Evolutionary conservation across 1,140 invertebrate species (phyloP).

Genomic region (Pygmarrhopalites habei): DNA sequence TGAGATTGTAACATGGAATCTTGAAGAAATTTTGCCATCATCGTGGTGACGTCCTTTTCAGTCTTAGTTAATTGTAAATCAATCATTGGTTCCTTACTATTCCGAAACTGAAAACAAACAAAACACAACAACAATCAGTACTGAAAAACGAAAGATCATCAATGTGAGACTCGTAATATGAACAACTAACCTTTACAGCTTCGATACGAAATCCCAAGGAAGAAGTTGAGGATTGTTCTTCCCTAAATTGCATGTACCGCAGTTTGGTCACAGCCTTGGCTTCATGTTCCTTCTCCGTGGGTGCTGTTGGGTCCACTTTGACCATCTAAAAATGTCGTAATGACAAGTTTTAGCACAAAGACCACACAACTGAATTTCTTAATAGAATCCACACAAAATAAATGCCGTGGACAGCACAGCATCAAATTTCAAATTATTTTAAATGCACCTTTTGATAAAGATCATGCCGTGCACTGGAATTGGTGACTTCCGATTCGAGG

Average conservation of each 20-base stretch:
- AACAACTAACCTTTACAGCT: slow-evolving; percentile 67
- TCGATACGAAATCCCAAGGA: slow-evolving; percentile 92
- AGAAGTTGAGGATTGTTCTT: slow-evolving; percentile 84
- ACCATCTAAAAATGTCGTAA: slow-evolving; percentile 76
- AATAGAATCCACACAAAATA: too few species aligned
- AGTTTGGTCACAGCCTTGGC: slow-evolving; percentile 79
- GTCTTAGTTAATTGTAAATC: slow-evolving; percentile 62
- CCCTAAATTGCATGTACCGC: slow-evolving; percentile 91
- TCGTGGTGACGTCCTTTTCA: slow-evolving; percentile 65
- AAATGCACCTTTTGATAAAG: slow-evolving; percentile 64
- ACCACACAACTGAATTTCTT: too few species aligned
- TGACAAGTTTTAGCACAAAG: too few species aligned
- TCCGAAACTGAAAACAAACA: slow-evolving; percentile 41
- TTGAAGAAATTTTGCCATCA: slow-evolving; percentile 68
- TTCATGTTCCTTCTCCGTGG: slow-evolving; percentile 71
- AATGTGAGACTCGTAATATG: not conserved
- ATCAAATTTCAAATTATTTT: not conserved
- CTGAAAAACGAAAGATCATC: too few species aligned
- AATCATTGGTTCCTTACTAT: slow-evolving; percentile 44
- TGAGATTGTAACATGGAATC: slow-evolving; percentile 48
- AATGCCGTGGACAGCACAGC: too few species aligned
- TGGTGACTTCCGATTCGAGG: slow-evolving; percentile 77
- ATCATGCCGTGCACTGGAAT: slow-evolving; percentile 53
- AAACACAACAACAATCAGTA: not conserved
- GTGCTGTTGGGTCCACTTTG: slow-evolving; percentile 77